Evolutionary conservation across 2,888 invertebrate genomes (phyloP).

Genomic region (Pteria penguin): DNA sequence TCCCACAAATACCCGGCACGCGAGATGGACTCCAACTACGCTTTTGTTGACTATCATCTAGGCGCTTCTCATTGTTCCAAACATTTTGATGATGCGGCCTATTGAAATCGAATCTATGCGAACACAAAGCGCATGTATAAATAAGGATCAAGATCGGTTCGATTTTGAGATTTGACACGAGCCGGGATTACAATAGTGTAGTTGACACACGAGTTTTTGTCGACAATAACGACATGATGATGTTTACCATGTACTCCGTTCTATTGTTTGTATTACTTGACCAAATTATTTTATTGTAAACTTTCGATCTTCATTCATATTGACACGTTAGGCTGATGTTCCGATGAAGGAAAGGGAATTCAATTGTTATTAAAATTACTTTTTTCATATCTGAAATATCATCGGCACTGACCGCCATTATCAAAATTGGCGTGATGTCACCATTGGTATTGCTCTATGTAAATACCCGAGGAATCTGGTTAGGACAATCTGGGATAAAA

Average conservation of each 20-base stretch:
- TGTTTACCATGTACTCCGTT: background rate
- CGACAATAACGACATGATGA: background rate
- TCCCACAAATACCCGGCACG: background rate
- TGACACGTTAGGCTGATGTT: too few relatives aligned
- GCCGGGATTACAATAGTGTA: background rate
- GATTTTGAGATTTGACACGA: constrained; percentile 14
- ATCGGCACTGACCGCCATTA: too few relatives aligned
- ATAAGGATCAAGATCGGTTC: constrained; percentile 1
- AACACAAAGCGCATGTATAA: background rate
- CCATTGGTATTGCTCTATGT: too few relatives aligned
- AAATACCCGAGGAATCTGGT: too few relatives aligned
- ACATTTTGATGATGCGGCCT: background rate
- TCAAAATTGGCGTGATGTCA: too few relatives aligned
- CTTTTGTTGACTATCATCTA: background rate
- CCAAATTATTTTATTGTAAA: too few relatives aligned
- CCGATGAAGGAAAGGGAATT: too few relatives aligned
- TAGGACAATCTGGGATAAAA: too few relatives aligned
- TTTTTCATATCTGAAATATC: too few relatives aligned
- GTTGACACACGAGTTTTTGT: constrained; percentile 1
- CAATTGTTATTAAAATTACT: too few relatives aligned
- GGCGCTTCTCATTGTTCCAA: background rate
- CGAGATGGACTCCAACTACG: background rate
- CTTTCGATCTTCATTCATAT: too few relatives aligned
- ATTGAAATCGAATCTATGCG: background rate
- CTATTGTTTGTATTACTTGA: too few relatives aligned